phyloP scores from a whole-genome alignment of 2,888 invertebrate species.

The Allygus modestus region DNA sequence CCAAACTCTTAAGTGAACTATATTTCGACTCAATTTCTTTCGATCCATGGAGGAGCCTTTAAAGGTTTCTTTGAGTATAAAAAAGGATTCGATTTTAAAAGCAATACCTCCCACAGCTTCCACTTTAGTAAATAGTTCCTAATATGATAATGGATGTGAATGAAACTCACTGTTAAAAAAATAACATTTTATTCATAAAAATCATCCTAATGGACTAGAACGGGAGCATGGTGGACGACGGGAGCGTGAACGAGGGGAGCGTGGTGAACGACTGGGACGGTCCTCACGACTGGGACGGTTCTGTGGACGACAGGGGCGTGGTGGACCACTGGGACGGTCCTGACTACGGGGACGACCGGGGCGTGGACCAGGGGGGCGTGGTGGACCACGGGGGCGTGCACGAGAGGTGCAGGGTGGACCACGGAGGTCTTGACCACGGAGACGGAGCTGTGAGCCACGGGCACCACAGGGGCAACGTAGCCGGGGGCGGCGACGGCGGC shows the following conservation, averaged over 20 bases:
- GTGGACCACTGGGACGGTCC: constrained; percentile 68
- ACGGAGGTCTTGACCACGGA: constrained; percentile 72
- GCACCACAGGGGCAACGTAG: constrained; percentile 71
- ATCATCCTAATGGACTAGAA: constrained; percentile 64
- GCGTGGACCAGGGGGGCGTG: constrained; percentile 68
- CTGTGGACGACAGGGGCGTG: constrained; percentile 71
- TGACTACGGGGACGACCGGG: constrained; percentile 71
- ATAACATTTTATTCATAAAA: constrained; percentile 12
- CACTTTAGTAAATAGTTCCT: too few relatives aligned
- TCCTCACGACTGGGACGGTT: constrained; percentile 3
- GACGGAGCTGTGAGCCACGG: constrained; percentile 73
- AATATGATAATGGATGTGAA: too few relatives aligned
- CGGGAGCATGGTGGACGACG: constrained; percentile 63
- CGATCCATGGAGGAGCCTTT: too few relatives aligned
- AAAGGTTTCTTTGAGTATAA: too few relatives aligned
- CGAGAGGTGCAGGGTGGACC: constrained; percentile 70
- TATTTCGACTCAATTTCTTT: too few relatives aligned
- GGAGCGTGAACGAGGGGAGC: constrained; percentile 72
- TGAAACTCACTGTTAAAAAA: constrained; percentile 18
- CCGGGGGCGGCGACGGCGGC: constrained; percentile 75
- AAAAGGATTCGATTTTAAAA: too few relatives aligned
- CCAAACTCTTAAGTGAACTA: too few relatives aligned
- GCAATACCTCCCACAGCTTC: too few relatives aligned
- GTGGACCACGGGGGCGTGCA: constrained; percentile 70
- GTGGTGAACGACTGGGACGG: constrained; percentile 71